A percentile compares a stretch with the other conserved stretches of the same genome.
phyloP scores from a whole-genome alignment of 2,113 vertebrate genomes.

The Sigmodon hispidus region DNA sequence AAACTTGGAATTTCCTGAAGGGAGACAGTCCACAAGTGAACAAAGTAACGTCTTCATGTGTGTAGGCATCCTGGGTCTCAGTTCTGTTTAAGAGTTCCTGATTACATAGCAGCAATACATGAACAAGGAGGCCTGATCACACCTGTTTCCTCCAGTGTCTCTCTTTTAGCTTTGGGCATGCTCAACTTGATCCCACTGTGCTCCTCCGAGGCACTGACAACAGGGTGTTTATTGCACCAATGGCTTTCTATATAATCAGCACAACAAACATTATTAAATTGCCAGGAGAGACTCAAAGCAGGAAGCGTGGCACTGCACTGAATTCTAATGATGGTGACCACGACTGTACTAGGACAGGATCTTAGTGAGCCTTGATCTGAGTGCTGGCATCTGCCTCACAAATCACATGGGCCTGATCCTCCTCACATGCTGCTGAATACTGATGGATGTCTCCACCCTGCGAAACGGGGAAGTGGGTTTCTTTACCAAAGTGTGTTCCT shows the following conservation, averaged over 20 bases:
- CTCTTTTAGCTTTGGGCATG: slow-evolving; percentile 70
- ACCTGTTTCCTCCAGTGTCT: background rate
- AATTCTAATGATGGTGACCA: slow-evolving; percentile 86
- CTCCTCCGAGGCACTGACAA: slow-evolving; percentile 79
- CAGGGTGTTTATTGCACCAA: slow-evolving; percentile 81
- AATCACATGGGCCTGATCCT: slow-evolving; percentile 84
- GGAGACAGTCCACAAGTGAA: background rate
- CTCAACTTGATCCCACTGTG: slow-evolving; percentile 67
- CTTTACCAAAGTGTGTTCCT: slow-evolving; percentile 87
- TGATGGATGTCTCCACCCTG: slow-evolving; percentile 87
- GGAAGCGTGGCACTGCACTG: slow-evolving; percentile 79
- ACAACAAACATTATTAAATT: slow-evolving; percentile 88
- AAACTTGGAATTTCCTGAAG: slow-evolving; percentile 71
- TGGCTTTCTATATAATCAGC: slow-evolving; percentile 85
- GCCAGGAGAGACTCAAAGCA: slow-evolving; percentile 84
- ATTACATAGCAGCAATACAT: slow-evolving; percentile 54
- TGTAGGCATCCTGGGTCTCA: background rate
- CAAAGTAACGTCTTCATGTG: background rate
- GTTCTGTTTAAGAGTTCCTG: background rate
- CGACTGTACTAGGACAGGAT: slow-evolving; percentile 82
- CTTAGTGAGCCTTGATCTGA: slow-evolving; percentile 86
- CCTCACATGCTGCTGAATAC: slow-evolving; percentile 85
- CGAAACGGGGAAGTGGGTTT: slow-evolving; percentile 86
- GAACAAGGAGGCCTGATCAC: background rate
- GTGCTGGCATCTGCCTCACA: slow-evolving; percentile 84